Conservation (phyloP, 1,140 invertebrate genomes). For the Apolygus lucorum region DNA sequence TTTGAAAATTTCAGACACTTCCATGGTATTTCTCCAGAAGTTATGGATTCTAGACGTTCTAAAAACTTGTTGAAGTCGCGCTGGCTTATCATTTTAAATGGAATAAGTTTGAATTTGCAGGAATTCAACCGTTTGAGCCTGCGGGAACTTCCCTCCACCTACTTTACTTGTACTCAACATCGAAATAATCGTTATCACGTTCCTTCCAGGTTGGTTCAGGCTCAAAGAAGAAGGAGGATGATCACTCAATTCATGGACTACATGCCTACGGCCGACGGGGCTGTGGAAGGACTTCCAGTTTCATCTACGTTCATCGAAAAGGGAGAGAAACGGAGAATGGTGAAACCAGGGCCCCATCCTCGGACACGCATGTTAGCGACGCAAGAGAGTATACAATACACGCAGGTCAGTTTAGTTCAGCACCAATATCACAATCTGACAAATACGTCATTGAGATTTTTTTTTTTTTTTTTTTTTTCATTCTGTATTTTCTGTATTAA, state of each 20-base stretch:
- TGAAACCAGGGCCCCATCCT: background rate
- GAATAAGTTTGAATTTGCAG: no score
- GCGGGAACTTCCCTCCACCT: no score
- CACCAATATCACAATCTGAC: background rate
- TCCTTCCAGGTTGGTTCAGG: background rate
- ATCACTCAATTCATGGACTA: slow-evolving; percentile 2
- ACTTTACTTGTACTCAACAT: background rate
- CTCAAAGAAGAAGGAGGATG: background rate
- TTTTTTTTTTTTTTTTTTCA: background rate
- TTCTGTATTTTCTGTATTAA: background rate
- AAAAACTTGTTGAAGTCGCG: no score
- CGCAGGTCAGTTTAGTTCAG: no score
- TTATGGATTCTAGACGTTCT: no score
- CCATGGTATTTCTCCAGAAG: no score
- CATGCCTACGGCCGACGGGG: background rate
- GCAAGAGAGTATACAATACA: background rate
- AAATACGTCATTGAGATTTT: background rate
- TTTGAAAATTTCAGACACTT: no score
- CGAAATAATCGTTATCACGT: background rate
- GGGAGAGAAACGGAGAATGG: background rate
- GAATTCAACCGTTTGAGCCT: no score
- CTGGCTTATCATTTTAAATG: no score
- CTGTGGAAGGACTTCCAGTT: background rate
- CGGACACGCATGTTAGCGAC: no score
- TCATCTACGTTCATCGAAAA: background rate